Base-by-base conservation (phyloP, 2,113 vertebrate genomes). In the Manacus vitellinus region DNA sequence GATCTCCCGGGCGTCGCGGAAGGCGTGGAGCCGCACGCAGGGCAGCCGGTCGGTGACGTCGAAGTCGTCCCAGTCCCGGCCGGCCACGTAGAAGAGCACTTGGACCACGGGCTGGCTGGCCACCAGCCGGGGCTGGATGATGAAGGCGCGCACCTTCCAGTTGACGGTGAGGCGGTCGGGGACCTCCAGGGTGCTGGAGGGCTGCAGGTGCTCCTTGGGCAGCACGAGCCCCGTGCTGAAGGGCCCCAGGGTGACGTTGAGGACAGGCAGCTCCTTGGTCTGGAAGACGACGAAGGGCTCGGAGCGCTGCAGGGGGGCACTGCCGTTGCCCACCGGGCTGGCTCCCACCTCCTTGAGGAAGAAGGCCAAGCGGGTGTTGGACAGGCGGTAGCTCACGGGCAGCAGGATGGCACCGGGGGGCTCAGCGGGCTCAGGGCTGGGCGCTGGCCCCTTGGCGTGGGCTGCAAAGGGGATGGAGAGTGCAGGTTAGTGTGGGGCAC, bases 81-180 rank as follows among this genome's bases (percentile, higher is more conserved):
- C 99, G 0, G 99, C 99, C 19, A 99, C 98, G 55, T 99, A 99
- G 98, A 99, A 99, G 61, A 99, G 98, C 85, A 99, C 99, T 97
- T 99, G 99, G 62, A 99, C 99, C 30, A 98, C 95, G 1, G 99
- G 99, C 97, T 98, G 99, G 95, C 92, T 99, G 96, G 99, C 98
- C 70, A 98, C 98, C 88, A 99, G 99, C 47, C 98, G 98, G 1
- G 99, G 96, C 54, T 99, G 99, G 27, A 99, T 98, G 43, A 99
- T 99, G 97, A 99, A 99, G 61, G 99, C 99, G n/a, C 99, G 98
- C 39, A 99, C 99, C 95, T 99, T 99, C 99, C 99, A 99, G 98
- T 99, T 99, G 96, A 99, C 99, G 0, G 99, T 99, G 93, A 99
- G 97, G 92, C 98, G 98, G 79, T 98, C 98, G 0, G 99, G 99